These are phyloP conservation scores for Plecotus auritus DNA, from an alignment of 2,113 vertebrate genomes.

Conservation along the genomic window DNA sequence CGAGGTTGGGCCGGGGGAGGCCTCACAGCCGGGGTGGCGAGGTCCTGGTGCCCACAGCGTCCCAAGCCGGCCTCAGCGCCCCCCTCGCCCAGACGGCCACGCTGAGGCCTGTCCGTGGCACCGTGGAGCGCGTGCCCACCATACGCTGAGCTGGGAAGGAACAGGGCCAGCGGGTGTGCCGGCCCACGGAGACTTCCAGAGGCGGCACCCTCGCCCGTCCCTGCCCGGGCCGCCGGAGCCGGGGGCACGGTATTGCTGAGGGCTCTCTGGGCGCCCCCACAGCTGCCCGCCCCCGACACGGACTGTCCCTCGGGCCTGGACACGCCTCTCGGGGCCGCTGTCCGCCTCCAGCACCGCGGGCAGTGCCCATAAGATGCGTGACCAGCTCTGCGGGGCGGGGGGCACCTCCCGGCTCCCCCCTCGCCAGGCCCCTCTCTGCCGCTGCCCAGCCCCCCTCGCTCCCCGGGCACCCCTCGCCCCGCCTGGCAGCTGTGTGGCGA, in stretches of 20 bases:
- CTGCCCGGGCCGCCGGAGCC: neutral
- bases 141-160: neutral
- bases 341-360: neutral
- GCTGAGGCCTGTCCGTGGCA: accelerated
- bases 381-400: neutral
- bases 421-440: neutral
- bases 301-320: neutral
- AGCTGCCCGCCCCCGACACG: too few relatives aligned
- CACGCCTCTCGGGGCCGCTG: neutral
- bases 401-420: neutral
- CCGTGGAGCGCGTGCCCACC: accelerated
- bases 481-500: slow-evolving; percentile 49
- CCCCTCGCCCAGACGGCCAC: accelerated
- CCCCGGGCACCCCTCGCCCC: neutral
- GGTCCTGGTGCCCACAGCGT: neutral
- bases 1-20: accelerated
- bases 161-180: accelerated
- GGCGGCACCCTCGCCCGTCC: neutral
- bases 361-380: neutral
- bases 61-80: neutral
- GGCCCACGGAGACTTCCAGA: accelerated
- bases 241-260: accelerated
- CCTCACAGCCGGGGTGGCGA: accelerated
- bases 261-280: neutral
- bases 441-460: neutral